Evolutionary conservation across 2,888 invertebrate species (phyloP), one percentile per base, ranked within the genome.

Genomic region (Tetanocera ferruginea): DNA sequence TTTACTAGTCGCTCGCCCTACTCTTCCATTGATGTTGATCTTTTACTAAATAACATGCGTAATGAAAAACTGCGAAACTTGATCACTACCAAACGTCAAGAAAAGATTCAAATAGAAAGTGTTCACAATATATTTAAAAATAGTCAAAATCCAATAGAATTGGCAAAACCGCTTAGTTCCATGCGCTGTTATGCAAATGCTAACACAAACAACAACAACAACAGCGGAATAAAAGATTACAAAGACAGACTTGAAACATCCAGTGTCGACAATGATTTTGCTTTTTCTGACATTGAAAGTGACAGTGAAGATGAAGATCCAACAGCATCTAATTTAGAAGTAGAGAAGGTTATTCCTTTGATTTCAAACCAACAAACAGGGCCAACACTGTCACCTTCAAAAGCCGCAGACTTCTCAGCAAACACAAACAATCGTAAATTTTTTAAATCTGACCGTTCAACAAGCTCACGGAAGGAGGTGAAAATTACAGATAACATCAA

Each of bases 121-220:
- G 82, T 88, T 1, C 87, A 89, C 60, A 79, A 82, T 31, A 86
- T 88, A 25, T 80, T 89, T n/a, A 88, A 87, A 4, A 78, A 75
- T 5, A 86, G 84, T 14, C 80, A 82, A 49, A 86, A 89, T 86
- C 88, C 89, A 3, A 88, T 89, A 19, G 85, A 86, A 81, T 87
- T 87, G 88, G 89, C 89, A 0, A 85, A 86, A 6, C 89, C 89
- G 0, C 74, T 89, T 3, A 86, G 84, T 69, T 79, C 69, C 8
- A 31, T 82, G 31, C 76, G 78, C n/a, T 81, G 82, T 62, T 80
- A 80, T 19, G 85, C 86, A 60, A 84, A 86, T 64, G 79, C 82
- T 5, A 84, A 84, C 69, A 82, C 78, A 14, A 84, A 83, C 60
- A 79, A 78, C n/a, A 49, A 76, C 11, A 69, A 49, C 49, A 64